These are phyloP conservation scores for Telenomus remus DNA, from an alignment of 1,140 invertebrate species.

Conservation along the genomic window DNA sequence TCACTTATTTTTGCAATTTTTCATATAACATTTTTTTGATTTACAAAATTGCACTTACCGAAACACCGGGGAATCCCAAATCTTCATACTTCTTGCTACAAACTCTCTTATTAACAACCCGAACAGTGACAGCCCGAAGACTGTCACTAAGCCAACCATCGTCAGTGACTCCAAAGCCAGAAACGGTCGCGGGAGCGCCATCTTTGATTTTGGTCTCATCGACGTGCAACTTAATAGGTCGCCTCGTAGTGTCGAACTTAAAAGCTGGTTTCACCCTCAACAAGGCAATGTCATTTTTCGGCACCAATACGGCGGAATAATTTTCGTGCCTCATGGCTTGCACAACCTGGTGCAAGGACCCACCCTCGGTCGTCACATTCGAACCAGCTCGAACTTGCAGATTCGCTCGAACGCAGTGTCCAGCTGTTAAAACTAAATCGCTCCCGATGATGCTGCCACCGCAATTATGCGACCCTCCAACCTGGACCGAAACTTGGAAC, in stretches of 20 bases:
- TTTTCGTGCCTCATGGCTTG: slow-evolving; percentile 15
- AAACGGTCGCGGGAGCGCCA: slow-evolving; percentile 22
- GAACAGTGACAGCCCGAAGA: slow-evolving; percentile 30
- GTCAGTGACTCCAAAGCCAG: slow-evolving; percentile 35
- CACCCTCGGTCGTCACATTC: slow-evolving; percentile 14
- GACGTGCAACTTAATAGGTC: slow-evolving; percentile 12
- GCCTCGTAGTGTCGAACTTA: slow-evolving; percentile 14
- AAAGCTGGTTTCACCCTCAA: slow-evolving; percentile 24
- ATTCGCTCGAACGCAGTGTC: slow-evolving; percentile 4
- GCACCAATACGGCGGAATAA: not conserved
- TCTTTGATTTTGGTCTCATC: slow-evolving; percentile 27
- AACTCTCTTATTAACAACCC: slow-evolving; percentile 19
- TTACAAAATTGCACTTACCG: slow-evolving; percentile 4
- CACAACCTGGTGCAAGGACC: slow-evolving; percentile 19
- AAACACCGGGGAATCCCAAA: slow-evolving; percentile 20
- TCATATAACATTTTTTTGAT: no score
- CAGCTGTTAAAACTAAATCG: slow-evolving; percentile 26
- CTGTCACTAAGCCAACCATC: slow-evolving; percentile 6
- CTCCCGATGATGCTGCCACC: slow-evolving; percentile 29
- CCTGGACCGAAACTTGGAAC: slow-evolving; percentile 24
- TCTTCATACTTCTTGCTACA: slow-evolving; percentile 31
- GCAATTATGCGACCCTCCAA: not conserved
- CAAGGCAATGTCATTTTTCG: slow-evolving; percentile 34
- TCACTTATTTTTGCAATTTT: no score
- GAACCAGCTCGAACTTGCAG: slow-evolving; percentile 31